Conservation (phyloP, 2,797 vertebrate species). For the Lates japonicus region DNA sequence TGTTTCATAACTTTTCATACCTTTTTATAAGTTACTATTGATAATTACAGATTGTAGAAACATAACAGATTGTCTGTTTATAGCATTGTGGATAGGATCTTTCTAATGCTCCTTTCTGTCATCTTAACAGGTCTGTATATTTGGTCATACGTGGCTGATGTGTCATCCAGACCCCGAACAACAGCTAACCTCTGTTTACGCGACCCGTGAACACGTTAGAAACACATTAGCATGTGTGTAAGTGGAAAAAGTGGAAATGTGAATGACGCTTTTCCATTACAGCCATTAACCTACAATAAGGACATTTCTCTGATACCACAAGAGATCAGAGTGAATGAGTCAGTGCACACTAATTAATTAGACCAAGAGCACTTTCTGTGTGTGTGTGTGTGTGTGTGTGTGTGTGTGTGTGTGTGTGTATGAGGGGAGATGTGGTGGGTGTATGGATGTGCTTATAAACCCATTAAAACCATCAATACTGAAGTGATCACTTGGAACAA, state of each 20-base stretch:
- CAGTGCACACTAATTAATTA: constrained; percentile 56
- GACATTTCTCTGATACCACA: constrained; percentile 30
- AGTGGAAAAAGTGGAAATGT: constrained; percentile 37
- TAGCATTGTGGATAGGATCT: not conserved
- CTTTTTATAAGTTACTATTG: not conserved
- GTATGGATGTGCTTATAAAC: constrained; percentile 43
- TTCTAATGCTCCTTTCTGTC: not conserved
- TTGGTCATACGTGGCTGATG: constrained; percentile 12
- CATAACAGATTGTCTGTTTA: not conserved
- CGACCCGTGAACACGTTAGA: constrained; percentile 8
- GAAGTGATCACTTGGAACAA: constrained; percentile 61
- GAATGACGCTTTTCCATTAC: constrained; percentile 54
- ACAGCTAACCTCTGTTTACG: constrained; percentile 9
- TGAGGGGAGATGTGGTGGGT: not conserved
- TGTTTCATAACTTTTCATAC: not conserved
- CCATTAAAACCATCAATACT: constrained; percentile 77
- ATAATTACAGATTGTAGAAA: not conserved
- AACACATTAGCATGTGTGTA: constrained; percentile 28
- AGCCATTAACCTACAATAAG: constrained; percentile 61
- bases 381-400: constrained; percentile 31
- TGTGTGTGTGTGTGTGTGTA: constrained; percentile 8
- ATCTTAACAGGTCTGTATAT: not conserved
- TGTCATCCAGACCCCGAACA: not conserved
- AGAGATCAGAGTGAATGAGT: constrained; percentile 40
- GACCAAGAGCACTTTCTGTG: not conserved